Base-by-base conservation (phyloP, 2,888 invertebrate genomes). In the Trissolcus japonicus region DNA sequence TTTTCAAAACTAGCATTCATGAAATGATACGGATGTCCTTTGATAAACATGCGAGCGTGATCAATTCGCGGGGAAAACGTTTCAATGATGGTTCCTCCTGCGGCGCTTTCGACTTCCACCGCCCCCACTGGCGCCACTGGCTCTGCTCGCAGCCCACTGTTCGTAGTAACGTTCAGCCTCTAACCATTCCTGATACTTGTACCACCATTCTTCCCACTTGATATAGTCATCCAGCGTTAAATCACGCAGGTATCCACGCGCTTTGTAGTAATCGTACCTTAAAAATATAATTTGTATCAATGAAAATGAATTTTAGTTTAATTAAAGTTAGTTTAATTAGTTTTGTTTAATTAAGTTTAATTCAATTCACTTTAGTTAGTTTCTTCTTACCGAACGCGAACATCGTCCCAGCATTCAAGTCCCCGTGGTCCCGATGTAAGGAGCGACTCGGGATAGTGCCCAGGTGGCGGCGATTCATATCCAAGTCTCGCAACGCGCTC, bases 191-290 rank as follows among this genome's bases (percentile, higher is more conserved):
- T 96, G 95, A 88, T 96, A 96, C 83, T 94, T 94, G 90, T 96
- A 96, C 96, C 96, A 96, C 96, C 96, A 96, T 87, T 96, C 96
- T 89, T 96, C 96, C 96, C 96, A 96, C 88, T 96, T 96, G 76
- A 96, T 93, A 87, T 96, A 96, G 89, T 96, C 96, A 83, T 95
- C 93, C 35, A 95, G 90, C 0, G 93, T 92, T 21, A 95, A 90
- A 90, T 96, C 96, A 78, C 96, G 91, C 57, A 96, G 90, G 84
- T 95, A 96, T 0, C 96, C 96, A 62, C 95, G 91, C 87, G 95
- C 95, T 90, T 96, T 96, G 89, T 96, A 96, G 89, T 96, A 96
- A 84, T 95, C 95, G 87, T 95, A 96, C 41, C 73, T 73, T 50
- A 14, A 21, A 48, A 21, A 54, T 21, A n/a, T 11, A 57, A 56